Percentiles rank a stretch among this genome's conserved stretches.
Evolutionary conservation across 2,888 invertebrate species (phyloP).

Genomic region (Thymelicus sylvestris): DNA sequence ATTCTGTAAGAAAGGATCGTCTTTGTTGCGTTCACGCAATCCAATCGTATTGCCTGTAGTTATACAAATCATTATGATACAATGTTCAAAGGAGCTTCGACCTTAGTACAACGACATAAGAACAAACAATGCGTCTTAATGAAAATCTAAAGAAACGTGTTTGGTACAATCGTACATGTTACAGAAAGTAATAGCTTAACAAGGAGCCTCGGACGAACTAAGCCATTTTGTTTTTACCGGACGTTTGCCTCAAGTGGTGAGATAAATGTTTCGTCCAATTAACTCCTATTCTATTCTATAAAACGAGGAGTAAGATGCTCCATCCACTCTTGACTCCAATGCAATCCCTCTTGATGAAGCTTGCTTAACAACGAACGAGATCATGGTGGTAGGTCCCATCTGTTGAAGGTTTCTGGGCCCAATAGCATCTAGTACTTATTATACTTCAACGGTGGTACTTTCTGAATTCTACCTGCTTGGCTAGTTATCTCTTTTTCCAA

Average conservation of each 20-base stretch:
- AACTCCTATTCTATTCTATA: conserved; percentile 19
- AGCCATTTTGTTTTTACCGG: conserved; percentile 36
- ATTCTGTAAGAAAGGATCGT: conserved; percentile 50
- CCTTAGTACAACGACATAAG: conserved; percentile 2
- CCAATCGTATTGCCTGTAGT: conserved; percentile 43
- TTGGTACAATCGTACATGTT: conserved; percentile 26
- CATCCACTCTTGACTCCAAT: no score
- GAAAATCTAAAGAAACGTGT: conserved; percentile 5
- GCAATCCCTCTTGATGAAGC: no score
- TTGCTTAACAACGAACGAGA: no score
- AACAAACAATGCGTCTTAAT: neutral
- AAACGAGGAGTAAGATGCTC: no score
- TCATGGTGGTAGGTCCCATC: no score
- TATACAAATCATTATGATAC: conserved; percentile 2
- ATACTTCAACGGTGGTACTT: no score
- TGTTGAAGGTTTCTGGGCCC: no score
- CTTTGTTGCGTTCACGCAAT: conserved; percentile 69
- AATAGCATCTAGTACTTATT: no score
- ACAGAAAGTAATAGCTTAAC: conserved; percentile 36
- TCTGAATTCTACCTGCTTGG: no score
- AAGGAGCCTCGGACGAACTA: conserved; percentile 31
- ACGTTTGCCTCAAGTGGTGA: conserved; percentile 22
- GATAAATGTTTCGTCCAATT: conserved; percentile 32
- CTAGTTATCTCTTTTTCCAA: no score
- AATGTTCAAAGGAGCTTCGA: neutral